These are phyloP conservation scores for Electrophaes corylata DNA, from an alignment of 2,888 invertebrate species.

Conservation along the genomic window DNA sequence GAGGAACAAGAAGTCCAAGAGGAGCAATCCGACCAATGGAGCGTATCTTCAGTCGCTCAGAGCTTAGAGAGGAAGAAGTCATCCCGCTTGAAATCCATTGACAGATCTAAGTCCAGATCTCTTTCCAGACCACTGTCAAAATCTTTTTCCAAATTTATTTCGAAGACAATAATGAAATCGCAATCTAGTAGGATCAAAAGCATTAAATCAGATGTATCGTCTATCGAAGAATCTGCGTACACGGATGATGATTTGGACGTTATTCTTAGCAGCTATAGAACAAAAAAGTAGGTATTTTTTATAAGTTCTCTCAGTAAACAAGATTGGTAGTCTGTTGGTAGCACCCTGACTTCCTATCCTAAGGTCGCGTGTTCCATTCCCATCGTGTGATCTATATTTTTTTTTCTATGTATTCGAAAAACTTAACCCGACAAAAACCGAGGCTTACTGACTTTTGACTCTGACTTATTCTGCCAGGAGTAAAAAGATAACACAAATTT, in stretches of 20 bases:
- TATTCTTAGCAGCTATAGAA: slow-evolving; percentile 38
- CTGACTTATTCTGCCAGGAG: too few species aligned
- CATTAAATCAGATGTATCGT: slow-evolving; percentile 30
- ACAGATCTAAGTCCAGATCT: slow-evolving; percentile 47
- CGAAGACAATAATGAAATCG: slow-evolving; percentile 48
- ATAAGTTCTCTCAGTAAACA: too few species aligned
- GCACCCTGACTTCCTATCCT: too few species aligned
- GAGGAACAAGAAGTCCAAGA: slow-evolving; percentile 35
- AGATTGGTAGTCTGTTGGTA: too few species aligned
- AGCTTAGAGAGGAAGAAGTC: slow-evolving; percentile 41
- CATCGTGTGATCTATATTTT: too few species aligned
- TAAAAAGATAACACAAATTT: too few species aligned
- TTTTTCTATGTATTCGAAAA: too few species aligned
- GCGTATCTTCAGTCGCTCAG: slow-evolving; percentile 43
- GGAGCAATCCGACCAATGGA: slow-evolving; percentile 59
- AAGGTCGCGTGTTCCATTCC: too few species aligned
- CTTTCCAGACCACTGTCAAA: slow-evolving; percentile 46
- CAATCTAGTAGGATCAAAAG: slow-evolving; percentile 41
- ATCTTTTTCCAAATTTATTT: slow-evolving; percentile 52
- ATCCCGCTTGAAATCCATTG: slow-evolving; percentile 44
- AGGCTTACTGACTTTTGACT: too few species aligned
- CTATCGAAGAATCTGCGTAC: slow-evolving; percentile 36
- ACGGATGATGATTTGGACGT: slow-evolving; percentile 64
- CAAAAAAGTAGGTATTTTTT: slow-evolving; percentile 28
- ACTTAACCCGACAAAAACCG: too few species aligned